phyloP scores from a whole-genome alignment of 2,113 vertebrate species.

The Tretioscincus oriximinensis region DNA sequence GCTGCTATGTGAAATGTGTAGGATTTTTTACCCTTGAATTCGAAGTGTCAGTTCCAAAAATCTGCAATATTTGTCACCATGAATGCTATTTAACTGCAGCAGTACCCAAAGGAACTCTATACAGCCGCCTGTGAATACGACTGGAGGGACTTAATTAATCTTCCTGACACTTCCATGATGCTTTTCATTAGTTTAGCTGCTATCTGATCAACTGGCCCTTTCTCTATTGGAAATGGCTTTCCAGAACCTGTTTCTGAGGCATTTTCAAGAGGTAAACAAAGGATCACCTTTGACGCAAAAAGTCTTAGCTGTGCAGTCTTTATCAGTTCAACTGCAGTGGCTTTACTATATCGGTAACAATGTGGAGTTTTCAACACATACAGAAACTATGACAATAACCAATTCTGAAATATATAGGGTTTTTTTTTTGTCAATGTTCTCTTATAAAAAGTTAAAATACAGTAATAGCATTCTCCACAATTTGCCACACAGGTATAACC shows the following conservation, averaged over 20 bases:
- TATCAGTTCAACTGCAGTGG: conserved; percentile 40
- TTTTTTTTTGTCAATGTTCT: neutral
- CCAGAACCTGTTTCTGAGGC: conserved; percentile 56
- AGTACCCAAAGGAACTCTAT: conserved; percentile 80
- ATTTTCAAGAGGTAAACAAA: conserved; percentile 69
- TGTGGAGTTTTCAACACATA: conserved; percentile 22
- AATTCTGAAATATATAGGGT: conserved; percentile 1
- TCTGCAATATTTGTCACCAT: conserved; percentile 91
- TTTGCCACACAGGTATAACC: conserved; percentile 17
- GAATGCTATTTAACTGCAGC: conserved; percentile 84
- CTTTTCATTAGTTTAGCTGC: conserved; percentile 91
- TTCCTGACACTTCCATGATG: conserved; percentile 91
- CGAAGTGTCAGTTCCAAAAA: conserved; percentile 83
- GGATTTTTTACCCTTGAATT: conserved; percentile 89
- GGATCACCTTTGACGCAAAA: conserved; percentile 51
- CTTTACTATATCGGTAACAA: conserved; percentile 28
- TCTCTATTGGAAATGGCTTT: conserved; percentile 70
- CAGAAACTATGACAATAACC: conserved; percentile 45
- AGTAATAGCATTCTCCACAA: neutral
- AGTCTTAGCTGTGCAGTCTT: conserved; percentile 42
- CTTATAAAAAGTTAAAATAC: too few species aligned
- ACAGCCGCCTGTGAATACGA: conserved; percentile 71
- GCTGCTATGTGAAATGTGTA: neutral
- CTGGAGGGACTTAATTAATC: conserved; percentile 94
- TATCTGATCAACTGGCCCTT: conserved; percentile 87